Percentiles rank a stretch among this genome's conserved stretches.
phyloP scores from a whole-genome alignment of 2,888 invertebrate species.

The Proisotoma minuta region DNA sequence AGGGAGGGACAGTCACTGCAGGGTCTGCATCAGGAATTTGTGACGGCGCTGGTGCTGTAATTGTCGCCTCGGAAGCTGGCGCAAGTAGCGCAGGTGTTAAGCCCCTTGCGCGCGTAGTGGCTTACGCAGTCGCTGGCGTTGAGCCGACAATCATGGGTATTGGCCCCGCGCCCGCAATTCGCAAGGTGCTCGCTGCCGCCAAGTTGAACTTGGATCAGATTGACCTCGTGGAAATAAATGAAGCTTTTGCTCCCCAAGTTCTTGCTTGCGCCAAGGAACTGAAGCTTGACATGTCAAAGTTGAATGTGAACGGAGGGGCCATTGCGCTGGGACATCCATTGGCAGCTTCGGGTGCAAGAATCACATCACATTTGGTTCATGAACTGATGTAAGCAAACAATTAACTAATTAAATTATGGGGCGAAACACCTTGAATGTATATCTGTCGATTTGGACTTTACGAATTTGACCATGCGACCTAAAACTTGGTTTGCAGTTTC shows the following conservation, averaged over 20 bases:
- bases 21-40: slow-evolving; percentile 92
- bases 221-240: slow-evolving; percentile 94
- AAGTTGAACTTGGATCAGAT: slow-evolving; percentile 78
- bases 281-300: slow-evolving; percentile 74
- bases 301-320: slow-evolving; percentile 86
- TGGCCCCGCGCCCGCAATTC: slow-evolving; percentile 82
- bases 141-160: slow-evolving; percentile 73
- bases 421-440: no score
- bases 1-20: slow-evolving; percentile 89
- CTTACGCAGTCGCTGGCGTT: slow-evolving; percentile 88
- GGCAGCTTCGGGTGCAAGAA: slow-evolving; percentile 84
- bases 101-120: slow-evolving; percentile 85
- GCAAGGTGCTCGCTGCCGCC: slow-evolving; percentile 72
- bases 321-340: slow-evolving; percentile 70
- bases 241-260: slow-evolving; percentile 94
- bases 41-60: slow-evolving; percentile 92
- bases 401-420: not conserved
- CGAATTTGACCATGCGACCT: no score
- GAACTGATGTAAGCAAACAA: slow-evolving; percentile 67
- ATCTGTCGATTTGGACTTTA: no score
- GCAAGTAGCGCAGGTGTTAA: slow-evolving; percentile 72
- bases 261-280: slow-evolving; percentile 87
- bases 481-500: no score
- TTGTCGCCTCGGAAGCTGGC: slow-evolving; percentile 87
- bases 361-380: slow-evolving; percentile 83